These are phyloP conservation scores for Conus ventricosus DNA, from an alignment of 1,140 invertebrate species.

Conservation along the genomic window DNA sequence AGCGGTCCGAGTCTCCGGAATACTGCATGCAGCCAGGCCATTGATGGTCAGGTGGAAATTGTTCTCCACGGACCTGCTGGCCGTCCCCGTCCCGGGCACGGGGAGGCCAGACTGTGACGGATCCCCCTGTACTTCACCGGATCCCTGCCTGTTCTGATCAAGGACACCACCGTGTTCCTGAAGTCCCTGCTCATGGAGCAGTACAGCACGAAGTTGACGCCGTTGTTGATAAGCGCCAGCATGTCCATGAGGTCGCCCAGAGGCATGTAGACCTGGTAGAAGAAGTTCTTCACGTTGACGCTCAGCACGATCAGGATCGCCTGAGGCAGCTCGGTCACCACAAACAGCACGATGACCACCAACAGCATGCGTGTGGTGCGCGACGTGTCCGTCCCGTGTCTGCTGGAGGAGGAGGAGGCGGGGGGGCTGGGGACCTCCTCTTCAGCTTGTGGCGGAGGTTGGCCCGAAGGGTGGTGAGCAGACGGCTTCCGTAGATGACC, in stretches of 20 bases:
- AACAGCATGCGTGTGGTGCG: slow-evolving; percentile 93
- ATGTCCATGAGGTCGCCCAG: slow-evolving; percentile 94
- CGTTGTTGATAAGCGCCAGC: slow-evolving; percentile 90
- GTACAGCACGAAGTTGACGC: slow-evolving; percentile 94
- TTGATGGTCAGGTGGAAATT: slow-evolving; percentile 4
- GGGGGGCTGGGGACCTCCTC: slow-evolving; percentile 57
- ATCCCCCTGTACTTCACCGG: background rate
- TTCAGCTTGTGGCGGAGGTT: slow-evolving; percentile 57
- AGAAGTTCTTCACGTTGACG: slow-evolving; percentile 59
- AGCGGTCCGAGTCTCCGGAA: slow-evolving; percentile 25
- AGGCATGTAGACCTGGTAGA: slow-evolving; percentile 68
- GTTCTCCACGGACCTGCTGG: background rate
- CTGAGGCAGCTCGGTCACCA: slow-evolving; percentile 89
- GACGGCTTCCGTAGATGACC: slow-evolving; percentile 73
- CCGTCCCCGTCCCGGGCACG: background rate
- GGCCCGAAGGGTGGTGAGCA: slow-evolving; percentile 69
- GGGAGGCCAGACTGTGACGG: background rate
- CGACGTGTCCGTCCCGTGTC: slow-evolving; percentile 80
- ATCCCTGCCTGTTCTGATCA: slow-evolving; percentile 30
- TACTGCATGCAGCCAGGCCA: background rate
- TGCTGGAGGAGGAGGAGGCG: slow-evolving; percentile 7
- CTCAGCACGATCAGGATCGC: slow-evolving; percentile 75
- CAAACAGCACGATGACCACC: slow-evolving; percentile 88
- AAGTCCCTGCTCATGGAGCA: slow-evolving; percentile 96
- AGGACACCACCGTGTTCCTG: slow-evolving; percentile 82